Base-by-base conservation (phyloP, 2,797 vertebrate species). In the Apogon hyalosoma region DNA sequence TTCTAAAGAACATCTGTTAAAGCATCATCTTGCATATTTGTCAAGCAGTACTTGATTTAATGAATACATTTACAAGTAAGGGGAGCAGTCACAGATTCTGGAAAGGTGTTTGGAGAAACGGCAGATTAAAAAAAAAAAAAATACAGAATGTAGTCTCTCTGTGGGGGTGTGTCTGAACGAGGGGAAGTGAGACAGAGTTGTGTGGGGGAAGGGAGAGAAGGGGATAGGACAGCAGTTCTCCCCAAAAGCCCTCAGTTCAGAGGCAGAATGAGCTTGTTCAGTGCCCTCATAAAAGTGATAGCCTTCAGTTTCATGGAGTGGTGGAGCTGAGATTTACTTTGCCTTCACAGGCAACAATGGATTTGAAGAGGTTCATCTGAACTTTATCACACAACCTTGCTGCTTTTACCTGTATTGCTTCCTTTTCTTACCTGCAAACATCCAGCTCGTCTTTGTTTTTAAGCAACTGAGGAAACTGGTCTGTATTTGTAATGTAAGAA, bases 161-260 rank as follows among this genome's bases (percentile, higher is more conserved):
- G 86, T 78, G 87, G 86, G 86, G 86, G 88, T 85, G 90, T 88
- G 89, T 90, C 84, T 83, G 86, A 90, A 79, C 19, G 77, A 87
- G 87, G 85, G 87, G 90, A 92, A 92, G 86, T 89, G 86, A 89
- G 88, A 70, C 70, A n/a, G 76, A 82, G 86, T 69, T 40, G 63
- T 38, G 55, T 89, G 88, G 91, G 91, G 91, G 90, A 90, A 79
- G 90, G 90, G 87, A 80, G 71, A 66, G 58, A 77, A 77, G 75
- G 82, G 86, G 79, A 82, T 69, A 76, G 74, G 79, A 84, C 78
- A 80, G 84, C 82, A 86, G 80, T 69, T 64, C 74, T 89, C 82
- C 87, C 70, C 72, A 79, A 88, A 84, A 83, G 68, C 77, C 69
- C 83, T 71, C 12, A 80, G 84, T 86, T 73, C 67, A 75, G 77